Conservation (phyloP, 37 sponge, comb jelly and placozoan species). For the Dysidea cf. avara region DNA sequence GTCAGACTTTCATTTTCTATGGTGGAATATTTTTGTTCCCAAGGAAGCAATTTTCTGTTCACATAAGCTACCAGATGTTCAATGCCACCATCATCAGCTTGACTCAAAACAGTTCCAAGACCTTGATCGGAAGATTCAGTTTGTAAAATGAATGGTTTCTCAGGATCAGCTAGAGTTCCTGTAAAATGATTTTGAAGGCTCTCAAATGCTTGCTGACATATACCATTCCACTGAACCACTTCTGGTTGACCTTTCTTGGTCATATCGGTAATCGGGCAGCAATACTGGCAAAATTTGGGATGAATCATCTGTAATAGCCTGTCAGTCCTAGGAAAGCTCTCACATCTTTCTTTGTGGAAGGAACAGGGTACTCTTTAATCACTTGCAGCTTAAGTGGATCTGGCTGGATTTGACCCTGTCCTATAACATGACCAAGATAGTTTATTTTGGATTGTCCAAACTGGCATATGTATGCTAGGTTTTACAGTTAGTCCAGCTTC, state of each 20-base stretch:
- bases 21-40: slow-evolving; percentile 24
- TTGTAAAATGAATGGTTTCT: slow-evolving; percentile 10
- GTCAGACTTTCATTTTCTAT: slow-evolving; percentile 44
- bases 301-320: slow-evolving; percentile 24
- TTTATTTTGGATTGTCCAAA: slow-evolving; percentile 11
- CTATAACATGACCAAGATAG: slow-evolving; percentile 30
- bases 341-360: slow-evolving; percentile 15
- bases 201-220: not conserved
- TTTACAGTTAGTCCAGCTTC: slow-evolving; percentile 11
- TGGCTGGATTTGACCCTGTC: slow-evolving; percentile 1
- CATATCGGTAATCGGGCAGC: slow-evolving; percentile 10
- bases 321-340: slow-evolving; percentile 17
- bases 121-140: slow-evolving; percentile 33
- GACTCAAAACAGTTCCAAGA: slow-evolving; percentile 32
- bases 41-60: slow-evolving; percentile 6
- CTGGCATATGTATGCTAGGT: slow-evolving; percentile 13
- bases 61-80: slow-evolving; percentile 40
- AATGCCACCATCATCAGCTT: not conserved
- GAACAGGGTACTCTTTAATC: slow-evolving; percentile 1
- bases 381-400: slow-evolving; percentile 21
- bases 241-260: slow-evolving; percentile 21
- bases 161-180: slow-evolving; percentile 10
- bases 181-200: not conserved
- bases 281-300: slow-evolving; percentile 6
- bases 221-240: not conserved